These are phyloP conservation scores for Eilema griseolum DNA, from an alignment of 2,888 invertebrate species.

Conservation along the genomic window DNA sequence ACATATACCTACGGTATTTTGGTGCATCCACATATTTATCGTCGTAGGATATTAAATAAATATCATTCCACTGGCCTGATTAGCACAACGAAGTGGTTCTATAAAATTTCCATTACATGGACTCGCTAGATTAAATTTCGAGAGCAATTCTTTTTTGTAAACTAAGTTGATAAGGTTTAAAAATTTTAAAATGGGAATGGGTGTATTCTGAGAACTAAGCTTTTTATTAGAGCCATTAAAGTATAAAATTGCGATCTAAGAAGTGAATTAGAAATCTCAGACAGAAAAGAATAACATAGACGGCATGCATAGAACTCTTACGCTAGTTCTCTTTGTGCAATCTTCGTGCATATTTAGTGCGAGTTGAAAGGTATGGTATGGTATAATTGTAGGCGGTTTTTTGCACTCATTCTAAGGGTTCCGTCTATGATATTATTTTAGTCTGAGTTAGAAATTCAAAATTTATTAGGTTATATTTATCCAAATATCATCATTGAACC, in stretches of 20 bases:
- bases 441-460: no score
- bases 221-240: background rate
- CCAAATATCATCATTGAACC: no score
- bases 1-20: background rate
- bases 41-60: background rate
- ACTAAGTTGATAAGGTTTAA: background rate
- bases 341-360: no score
- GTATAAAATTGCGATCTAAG: background rate
- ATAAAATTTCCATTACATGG: background rate
- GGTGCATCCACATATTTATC: background rate
- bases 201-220: background rate
- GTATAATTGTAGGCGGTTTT: no score
- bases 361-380: no score
- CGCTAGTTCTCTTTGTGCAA: no score
- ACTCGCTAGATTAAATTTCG: background rate
- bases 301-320: no score
- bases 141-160: background rate
- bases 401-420: no score
- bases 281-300: no score
- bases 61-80: background rate
- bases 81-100: background rate
- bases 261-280: background rate
- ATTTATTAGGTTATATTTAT: no score
- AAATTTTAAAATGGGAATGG: background rate
- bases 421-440: no score